A percentile compares a stretch with the other conserved stretches of the same genome.
Conservation (phyloP, 53 echinoderm and acorn worm genomes). For the Temnopleurus reevesii region DNA sequence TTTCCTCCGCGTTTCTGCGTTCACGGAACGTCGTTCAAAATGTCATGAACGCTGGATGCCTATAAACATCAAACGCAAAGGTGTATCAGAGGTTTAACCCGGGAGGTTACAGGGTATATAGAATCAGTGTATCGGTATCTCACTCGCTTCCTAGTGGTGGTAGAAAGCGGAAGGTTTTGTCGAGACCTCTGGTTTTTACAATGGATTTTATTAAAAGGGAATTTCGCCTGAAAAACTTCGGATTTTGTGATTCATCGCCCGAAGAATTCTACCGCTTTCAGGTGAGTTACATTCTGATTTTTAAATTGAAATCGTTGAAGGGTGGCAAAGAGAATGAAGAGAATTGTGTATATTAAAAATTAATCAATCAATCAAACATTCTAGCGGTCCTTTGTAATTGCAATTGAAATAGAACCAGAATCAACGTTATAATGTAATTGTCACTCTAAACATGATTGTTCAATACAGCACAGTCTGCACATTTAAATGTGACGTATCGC, state of each 20-base stretch:
- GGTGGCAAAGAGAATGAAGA: too few relatives aligned
- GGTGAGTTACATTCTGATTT: background rate
- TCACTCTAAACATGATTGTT: too few relatives aligned
- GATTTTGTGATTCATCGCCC: background rate
- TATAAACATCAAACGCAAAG: background rate
- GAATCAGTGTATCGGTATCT: background rate
- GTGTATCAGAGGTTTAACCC: background rate
- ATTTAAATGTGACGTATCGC: too few relatives aligned
- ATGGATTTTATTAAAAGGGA: slow-evolving; percentile 14
- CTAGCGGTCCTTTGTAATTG: too few relatives aligned
- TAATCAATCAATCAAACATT: too few relatives aligned
- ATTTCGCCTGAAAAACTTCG: slow-evolving; percentile 25
- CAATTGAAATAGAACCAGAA: too few relatives aligned
- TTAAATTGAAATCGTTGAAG: background rate
- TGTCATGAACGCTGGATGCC: background rate
- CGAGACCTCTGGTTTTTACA: background rate
- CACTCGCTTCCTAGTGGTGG: background rate
- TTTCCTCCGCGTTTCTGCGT: background rate
- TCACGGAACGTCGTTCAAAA: background rate
- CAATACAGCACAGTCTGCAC: too few relatives aligned
- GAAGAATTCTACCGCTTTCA: slow-evolving; percentile 41
- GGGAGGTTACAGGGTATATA: background rate
- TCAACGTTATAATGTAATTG: too few relatives aligned
- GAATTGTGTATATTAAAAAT: too few relatives aligned
- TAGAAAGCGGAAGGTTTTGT: background rate